These are phyloP conservation scores for Cerastoderma edule DNA, from an alignment of 2,888 invertebrate genomes.

Conservation along the genomic window DNA sequence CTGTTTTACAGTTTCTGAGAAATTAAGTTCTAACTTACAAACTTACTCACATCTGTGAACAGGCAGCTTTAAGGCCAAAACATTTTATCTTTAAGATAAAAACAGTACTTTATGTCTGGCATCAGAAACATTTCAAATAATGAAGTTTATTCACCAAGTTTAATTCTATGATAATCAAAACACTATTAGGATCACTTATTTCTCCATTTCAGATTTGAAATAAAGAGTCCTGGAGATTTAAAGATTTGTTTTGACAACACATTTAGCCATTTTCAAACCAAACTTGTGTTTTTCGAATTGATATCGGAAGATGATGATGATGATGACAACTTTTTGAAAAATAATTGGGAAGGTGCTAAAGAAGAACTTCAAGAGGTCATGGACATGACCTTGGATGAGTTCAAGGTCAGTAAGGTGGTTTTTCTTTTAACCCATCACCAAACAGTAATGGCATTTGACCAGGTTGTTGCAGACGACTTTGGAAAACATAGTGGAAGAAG, in stretches of 20 bases:
- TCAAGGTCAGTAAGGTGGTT: conserved; percentile 78
- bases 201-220: conserved; percentile 85
- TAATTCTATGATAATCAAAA: too few relatives aligned
- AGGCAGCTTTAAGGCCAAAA: too few relatives aligned
- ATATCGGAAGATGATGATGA: conserved; percentile 72
- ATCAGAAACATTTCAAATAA: too few relatives aligned
- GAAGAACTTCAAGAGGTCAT: conserved; percentile 85
- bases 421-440: too few relatives aligned
- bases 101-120: too few relatives aligned
- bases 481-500: conserved; percentile 4
- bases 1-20: too few relatives aligned
- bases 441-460: too few relatives aligned
- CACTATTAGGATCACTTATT: too few relatives aligned
- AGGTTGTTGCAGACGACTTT: neutral
- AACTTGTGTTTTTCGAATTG: conserved; percentile 93
- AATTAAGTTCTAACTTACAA: too few relatives aligned
- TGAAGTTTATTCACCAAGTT: too few relatives aligned
- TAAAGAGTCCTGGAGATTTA: conserved; percentile 89
- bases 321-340: conserved; percentile 59
- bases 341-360: conserved; percentile 85
- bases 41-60: too few relatives aligned
- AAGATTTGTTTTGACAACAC: conserved; percentile 94
- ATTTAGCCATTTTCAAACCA: conserved; percentile 91
- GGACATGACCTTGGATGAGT: conserved; percentile 84
- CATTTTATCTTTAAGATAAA: too few relatives aligned